These are phyloP conservation scores for Diadophis punctatus DNA, from an alignment of 2,113 vertebrate species.

Conservation along the genomic window DNA sequence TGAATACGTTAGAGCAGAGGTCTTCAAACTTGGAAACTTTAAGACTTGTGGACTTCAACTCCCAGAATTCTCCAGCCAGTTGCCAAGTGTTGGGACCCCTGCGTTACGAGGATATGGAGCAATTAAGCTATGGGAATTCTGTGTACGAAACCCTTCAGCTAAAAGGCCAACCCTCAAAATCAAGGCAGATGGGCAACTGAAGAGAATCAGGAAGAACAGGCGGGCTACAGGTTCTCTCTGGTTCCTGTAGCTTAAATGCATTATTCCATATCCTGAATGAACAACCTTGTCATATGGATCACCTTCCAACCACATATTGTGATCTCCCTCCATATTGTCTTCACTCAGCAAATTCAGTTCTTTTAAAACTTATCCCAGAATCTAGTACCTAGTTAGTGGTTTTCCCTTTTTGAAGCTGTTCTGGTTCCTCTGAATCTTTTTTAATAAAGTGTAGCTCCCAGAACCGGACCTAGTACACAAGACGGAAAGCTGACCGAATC, in stretches of 20 bases:
- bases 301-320: neutral
- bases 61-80: too few species aligned
- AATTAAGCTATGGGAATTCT: neutral
- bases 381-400: neutral
- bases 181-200: neutral
- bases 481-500: neutral
- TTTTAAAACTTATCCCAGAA: neutral
- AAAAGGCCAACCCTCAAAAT: neutral
- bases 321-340: neutral
- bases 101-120: neutral
- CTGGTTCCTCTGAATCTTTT: neutral
- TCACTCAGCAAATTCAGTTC: neutral
- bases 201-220: neutral
- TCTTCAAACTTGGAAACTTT: too few species aligned
- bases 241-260: neutral
- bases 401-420: neutral
- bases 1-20: neutral
- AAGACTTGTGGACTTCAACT: too few species aligned
- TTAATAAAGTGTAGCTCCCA: neutral
- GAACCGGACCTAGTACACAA: neutral
- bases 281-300: neutral
- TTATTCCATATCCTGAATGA: neutral
- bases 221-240: neutral
- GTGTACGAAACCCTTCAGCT: neutral
- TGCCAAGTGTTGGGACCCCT: too few species aligned